A percentile compares a stretch with the other conserved stretches of the same genome.
Evolutionary conservation across 2,797 vertebrate species (phyloP).

Genomic region (Lepus townsendii): DNA sequence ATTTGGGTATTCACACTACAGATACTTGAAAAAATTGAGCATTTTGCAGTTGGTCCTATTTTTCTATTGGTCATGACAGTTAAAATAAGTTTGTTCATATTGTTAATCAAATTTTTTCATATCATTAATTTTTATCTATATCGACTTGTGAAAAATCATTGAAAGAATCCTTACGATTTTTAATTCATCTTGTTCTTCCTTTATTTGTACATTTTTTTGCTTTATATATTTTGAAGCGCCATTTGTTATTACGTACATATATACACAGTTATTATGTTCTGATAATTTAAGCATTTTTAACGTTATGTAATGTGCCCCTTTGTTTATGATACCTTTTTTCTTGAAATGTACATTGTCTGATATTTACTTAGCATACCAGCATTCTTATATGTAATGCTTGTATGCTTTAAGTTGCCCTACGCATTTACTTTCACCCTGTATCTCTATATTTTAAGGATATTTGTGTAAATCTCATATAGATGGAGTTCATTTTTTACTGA

Average conservation of each 20-base stretch:
- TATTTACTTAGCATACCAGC: neutral
- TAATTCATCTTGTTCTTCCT: neutral
- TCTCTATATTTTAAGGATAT: neutral
- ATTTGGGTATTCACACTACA: neutral
- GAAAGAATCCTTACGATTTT: neutral
- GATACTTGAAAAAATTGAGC: neutral
- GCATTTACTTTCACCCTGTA: neutral
- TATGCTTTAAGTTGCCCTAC: neutral
- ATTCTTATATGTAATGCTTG: neutral
- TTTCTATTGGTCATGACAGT: neutral
- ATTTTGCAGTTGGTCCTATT: conserved; percentile 3
- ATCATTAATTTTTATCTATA: conserved; percentile 1
- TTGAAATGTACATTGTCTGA: neutral
- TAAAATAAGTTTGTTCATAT: neutral
- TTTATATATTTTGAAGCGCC: conserved; percentile 22
- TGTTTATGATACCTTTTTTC: neutral
- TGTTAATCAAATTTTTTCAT: neutral
- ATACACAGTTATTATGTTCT: neutral
- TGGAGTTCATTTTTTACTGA: neutral
- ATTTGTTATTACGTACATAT: neutral
- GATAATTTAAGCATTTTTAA: neutral
- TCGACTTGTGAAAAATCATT: conserved; percentile 5
- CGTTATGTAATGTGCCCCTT: neutral
- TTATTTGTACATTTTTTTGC: neutral
- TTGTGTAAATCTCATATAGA: neutral